These are phyloP conservation scores for Albula glossodonta DNA, from an alignment of 2,113 vertebrate species.

Conservation along the genomic window DNA sequence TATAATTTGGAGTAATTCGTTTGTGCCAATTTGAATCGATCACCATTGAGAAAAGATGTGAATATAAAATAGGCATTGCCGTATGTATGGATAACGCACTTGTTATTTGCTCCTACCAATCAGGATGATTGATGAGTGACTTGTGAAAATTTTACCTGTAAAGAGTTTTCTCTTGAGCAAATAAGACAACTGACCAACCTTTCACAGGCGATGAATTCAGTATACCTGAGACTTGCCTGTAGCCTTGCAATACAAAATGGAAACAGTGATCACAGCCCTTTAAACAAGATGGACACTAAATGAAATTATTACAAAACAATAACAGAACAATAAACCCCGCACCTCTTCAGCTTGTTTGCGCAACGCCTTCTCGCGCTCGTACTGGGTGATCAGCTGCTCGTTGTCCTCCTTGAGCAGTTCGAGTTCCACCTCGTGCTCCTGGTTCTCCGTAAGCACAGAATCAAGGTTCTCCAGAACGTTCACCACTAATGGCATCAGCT, in stretches of 20 bases:
- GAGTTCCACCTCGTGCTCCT: constrained; percentile 94
- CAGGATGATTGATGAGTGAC: not conserved
- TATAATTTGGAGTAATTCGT: not conserved
- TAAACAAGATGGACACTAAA: not conserved
- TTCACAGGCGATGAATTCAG: not conserved
- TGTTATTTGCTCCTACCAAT: not conserved
- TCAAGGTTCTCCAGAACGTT: constrained; percentile 96
- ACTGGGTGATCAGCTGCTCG: constrained; percentile 94
- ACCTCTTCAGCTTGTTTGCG: constrained; percentile 91
- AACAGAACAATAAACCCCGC: not conserved
- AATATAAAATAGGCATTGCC: not conserved
- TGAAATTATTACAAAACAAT: not conserved
- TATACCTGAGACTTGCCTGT: not conserved
- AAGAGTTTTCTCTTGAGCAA: not conserved
- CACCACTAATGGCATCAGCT: constrained; percentile 96
- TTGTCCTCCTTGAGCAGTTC: constrained; percentile 93
- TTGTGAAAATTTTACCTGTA: not conserved
- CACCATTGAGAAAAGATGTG: not conserved
- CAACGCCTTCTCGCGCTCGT: constrained; percentile 89
- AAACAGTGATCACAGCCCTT: not conserved
- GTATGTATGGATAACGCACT: not conserved
- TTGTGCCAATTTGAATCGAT: not conserved
- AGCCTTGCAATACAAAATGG: not conserved
- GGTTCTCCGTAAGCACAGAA: constrained; percentile 91
- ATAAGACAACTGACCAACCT: not conserved